phyloP scores from a whole-genome alignment of 2,888 invertebrate species.

The Drosophila tanythrix region DNA sequence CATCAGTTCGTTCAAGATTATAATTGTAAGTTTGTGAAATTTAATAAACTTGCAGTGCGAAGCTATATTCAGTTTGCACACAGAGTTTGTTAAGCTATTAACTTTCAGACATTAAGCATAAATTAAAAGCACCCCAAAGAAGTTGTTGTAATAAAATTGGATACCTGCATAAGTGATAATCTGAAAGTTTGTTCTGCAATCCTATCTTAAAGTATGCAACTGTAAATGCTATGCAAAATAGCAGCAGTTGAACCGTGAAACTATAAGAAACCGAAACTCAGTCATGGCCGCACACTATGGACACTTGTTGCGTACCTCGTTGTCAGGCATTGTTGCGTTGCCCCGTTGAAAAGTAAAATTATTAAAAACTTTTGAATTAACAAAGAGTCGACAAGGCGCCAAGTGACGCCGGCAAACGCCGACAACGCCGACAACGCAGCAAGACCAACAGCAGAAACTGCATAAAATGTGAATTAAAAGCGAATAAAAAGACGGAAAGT shows the following conservation, averaged over 20 bases:
- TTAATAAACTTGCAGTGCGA: neutral
- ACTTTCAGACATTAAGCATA: slow-evolving; percentile 2
- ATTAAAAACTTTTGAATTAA: slow-evolving; percentile 71
- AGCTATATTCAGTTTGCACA: neutral
- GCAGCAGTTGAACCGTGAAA: neutral
- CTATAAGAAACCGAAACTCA: slow-evolving; percentile 4
- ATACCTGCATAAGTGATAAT: slow-evolving; percentile 24
- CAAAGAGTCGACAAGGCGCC: slow-evolving; percentile 61
- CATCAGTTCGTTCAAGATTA: neutral
- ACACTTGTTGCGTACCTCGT: slow-evolving; percentile 56
- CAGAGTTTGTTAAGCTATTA: neutral
- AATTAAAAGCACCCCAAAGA: neutral
- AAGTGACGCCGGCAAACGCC: slow-evolving; percentile 52
- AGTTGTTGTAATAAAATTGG: slow-evolving; percentile 13
- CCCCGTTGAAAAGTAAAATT: slow-evolving; percentile 66
- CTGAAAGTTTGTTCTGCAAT: slow-evolving; percentile 10
- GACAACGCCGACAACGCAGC: slow-evolving; percentile 29
- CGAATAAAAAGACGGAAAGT: slow-evolving; percentile 70
- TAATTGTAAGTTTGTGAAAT: neutral
- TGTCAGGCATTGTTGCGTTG: slow-evolving; percentile 9
- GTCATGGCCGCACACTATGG: slow-evolving; percentile 1
- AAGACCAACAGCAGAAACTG: slow-evolving; percentile 11
- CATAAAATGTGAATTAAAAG: slow-evolving; percentile 61
- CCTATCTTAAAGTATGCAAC: slow-evolving; percentile 10
- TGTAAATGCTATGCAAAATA: slow-evolving; percentile 8